These are phyloP conservation scores for Apocheima hispidaria DNA, from an alignment of 2,888 invertebrate genomes.

Conservation along the genomic window DNA sequence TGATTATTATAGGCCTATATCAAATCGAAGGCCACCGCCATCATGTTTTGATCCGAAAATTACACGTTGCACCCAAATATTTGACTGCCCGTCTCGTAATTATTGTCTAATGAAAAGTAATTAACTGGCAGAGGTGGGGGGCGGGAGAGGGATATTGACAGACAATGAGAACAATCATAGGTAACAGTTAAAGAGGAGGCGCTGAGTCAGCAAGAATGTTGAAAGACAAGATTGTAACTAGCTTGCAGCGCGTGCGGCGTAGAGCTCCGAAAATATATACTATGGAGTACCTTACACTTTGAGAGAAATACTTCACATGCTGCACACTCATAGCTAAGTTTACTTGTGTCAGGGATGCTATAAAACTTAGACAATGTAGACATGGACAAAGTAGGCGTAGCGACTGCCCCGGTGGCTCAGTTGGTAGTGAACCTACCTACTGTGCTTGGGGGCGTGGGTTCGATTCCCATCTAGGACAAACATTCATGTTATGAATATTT, in stretches of 20 bases:
- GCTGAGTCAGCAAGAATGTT: conserved; percentile 80
- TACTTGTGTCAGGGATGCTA: no score
- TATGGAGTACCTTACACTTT: conserved; percentile 4
- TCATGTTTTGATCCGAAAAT: conserved; percentile 43
- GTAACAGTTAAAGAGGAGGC: conserved; percentile 78
- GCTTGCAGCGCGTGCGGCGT: conserved; percentile 59
- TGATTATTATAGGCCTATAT: conserved; percentile 5
- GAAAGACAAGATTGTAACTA: conserved; percentile 72
- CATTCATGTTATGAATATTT: no score
- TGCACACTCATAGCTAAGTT: no score
- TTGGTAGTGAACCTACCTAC: no score
- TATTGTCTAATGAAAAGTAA: conserved; percentile 82
- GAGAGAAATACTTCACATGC: no score
- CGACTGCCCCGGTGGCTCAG: no score
- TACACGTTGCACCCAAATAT: conserved; percentile 48
- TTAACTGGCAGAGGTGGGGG: conserved; percentile 65
- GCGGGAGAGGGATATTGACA: conserved; percentile 64
- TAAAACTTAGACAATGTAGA: no score
- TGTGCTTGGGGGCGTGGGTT: no score
- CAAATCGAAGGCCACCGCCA: conserved; percentile 16
- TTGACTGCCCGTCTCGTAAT: conserved; percentile 40
- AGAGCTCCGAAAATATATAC: conserved; percentile 30
- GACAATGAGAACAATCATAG: conserved; percentile 84
- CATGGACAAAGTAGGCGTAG: no score
- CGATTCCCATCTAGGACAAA: no score